A percentile compares a stretch with the other conserved stretches of the same genome.
phyloP scores from a whole-genome alignment of 2,113 vertebrate genomes.

The Sisor rabdophorus region DNA sequence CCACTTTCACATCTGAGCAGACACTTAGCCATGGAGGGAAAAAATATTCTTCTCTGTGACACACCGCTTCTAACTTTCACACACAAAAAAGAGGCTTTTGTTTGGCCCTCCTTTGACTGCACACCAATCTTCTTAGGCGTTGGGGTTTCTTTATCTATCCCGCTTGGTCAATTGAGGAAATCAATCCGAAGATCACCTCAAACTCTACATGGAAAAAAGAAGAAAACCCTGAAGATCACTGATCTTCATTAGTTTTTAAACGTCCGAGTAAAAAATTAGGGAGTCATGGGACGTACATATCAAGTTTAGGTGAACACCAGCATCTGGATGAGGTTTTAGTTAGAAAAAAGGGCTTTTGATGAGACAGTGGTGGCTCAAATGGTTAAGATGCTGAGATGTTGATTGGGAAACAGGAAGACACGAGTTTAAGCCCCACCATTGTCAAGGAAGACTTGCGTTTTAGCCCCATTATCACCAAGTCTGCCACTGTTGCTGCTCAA shows the following conservation, averaged over 20 bases:
- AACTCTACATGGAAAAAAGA: neutral
- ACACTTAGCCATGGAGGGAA: conserved; percentile 43
- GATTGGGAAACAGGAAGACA: no score
- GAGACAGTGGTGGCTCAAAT: no score
- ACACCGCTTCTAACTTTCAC: conserved; percentile 14
- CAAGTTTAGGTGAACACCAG: neutral
- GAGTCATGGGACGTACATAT: neutral
- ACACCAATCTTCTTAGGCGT: neutral
- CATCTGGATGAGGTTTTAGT: neutral
- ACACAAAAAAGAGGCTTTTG: conserved; percentile 10
- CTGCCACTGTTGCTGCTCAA: no score
- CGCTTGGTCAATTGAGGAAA: conserved; percentile 16
- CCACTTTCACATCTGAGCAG: conserved; percentile 48
- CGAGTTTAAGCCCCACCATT: no score
- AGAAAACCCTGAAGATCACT: neutral
- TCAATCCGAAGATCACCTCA: conserved; percentile 13
- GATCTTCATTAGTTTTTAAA: neutral
- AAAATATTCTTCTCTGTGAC: conserved; percentile 35
- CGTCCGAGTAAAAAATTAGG: neutral
- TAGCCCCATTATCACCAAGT: no score
- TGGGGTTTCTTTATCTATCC: conserved; percentile 20
- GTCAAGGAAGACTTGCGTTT: no score
- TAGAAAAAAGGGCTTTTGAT: no score
- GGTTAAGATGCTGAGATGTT: no score
- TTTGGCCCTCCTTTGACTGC: conserved; percentile 13